phyloP scores from a whole-genome alignment of 2,888 invertebrate genomes.

The Drosophila sordidapex region DNA sequence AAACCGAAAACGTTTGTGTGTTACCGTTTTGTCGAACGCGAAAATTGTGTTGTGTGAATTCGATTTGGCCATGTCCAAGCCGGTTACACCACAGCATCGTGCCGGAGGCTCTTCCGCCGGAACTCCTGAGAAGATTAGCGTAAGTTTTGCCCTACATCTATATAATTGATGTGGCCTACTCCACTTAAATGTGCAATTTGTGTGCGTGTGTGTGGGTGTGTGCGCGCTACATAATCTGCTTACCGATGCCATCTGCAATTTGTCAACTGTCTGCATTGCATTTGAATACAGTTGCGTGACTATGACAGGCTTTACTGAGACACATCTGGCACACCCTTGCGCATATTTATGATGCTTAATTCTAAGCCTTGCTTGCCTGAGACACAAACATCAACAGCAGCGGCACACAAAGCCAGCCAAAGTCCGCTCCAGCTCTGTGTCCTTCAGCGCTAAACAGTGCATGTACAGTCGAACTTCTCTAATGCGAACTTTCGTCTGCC shows the following conservation, averaged over 20 bases:
- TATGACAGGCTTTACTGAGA: neutral
- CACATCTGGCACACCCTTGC: conserved; percentile 8
- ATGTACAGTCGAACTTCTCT: conserved; percentile 8
- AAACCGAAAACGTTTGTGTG: conserved; percentile 69
- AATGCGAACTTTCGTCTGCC: neutral
- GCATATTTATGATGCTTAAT: conserved; percentile 41
- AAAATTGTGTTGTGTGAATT: conserved; percentile 52
- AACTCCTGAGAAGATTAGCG: conserved; percentile 66
- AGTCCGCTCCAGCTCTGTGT: conserved; percentile 23
- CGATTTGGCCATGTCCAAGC: conserved; percentile 64
- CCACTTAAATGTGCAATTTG: conserved; percentile 8
- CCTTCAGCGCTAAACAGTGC: conserved; percentile 37
- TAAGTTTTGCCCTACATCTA: conserved; percentile 50
- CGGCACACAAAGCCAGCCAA: conserved; percentile 25
- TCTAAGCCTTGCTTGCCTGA: conserved; percentile 28
- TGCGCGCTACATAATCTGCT: conserved; percentile 33
- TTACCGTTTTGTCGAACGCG: conserved; percentile 36
- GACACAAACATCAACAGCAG: conserved; percentile 22
- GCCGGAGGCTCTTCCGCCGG: conserved; percentile 37
- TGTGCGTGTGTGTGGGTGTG: neutral
- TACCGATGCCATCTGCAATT: conserved; percentile 27
- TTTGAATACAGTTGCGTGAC: conserved; percentile 24
- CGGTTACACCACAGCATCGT: conserved; percentile 69
- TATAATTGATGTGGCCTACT: conserved; percentile 13
- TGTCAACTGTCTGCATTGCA: conserved; percentile 23